A percentile compares a stretch with the other conserved stretches of the same genome.
phyloP scores from a whole-genome alignment of 2,113 vertebrate species.

The Polyodon spathula region DNA sequence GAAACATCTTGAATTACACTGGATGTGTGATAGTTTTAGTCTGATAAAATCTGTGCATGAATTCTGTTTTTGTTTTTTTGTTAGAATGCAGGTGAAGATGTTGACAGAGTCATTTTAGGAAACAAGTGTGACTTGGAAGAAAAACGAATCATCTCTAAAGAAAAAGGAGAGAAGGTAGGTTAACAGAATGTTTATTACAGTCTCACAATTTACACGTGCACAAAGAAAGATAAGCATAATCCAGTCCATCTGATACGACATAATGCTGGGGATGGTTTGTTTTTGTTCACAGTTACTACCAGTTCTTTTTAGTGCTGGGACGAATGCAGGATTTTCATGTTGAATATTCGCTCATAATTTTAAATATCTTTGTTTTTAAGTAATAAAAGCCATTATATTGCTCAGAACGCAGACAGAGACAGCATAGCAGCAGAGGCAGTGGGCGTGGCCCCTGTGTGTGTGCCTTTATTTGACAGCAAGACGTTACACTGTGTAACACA shows the following conservation, averaged over 20 bases:
- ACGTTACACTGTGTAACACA: too few species aligned
- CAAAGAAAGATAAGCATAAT: neutral
- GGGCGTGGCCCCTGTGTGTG: too few species aligned
- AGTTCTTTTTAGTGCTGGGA: too few species aligned
- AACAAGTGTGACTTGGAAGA: conserved; percentile 59
- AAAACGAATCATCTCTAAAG: conserved; percentile 49
- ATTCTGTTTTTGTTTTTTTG: conserved; percentile 15
- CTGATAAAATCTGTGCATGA: neutral
- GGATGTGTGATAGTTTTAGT: too few species aligned
- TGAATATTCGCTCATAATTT: too few species aligned
- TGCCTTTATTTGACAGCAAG: too few species aligned
- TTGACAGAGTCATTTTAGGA: conserved; percentile 54
- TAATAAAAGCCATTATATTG: too few species aligned
- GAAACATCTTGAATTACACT: too few species aligned
- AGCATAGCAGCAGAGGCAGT: too few species aligned
- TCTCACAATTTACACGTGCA: neutral
- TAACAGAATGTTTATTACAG: neutral
- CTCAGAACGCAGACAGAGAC: too few species aligned
- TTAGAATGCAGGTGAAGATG: conserved; percentile 53
- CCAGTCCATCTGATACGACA: conserved; percentile 9
- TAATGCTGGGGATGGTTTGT: conserved; percentile 20
- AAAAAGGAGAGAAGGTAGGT: conserved; percentile 30
- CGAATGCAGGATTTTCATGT: too few species aligned
- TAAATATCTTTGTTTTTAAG: too few species aligned
- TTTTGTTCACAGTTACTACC: neutral